These are phyloP conservation scores for Riparia riparia DNA, from an alignment of 2,113 vertebrate species.

Conservation along the genomic window DNA sequence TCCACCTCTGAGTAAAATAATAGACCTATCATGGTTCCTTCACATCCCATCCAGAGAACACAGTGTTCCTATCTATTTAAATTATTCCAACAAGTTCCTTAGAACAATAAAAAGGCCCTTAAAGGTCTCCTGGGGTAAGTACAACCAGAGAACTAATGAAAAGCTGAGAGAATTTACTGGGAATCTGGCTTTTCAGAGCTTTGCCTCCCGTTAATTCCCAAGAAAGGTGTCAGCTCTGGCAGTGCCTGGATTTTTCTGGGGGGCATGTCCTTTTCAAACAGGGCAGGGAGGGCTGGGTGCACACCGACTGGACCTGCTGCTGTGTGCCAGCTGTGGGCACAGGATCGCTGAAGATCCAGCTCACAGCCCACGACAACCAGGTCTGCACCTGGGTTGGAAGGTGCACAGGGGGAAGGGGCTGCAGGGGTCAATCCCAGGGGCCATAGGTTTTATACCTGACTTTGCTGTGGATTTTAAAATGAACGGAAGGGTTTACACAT, in stretches of 20 bases:
- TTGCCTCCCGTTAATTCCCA: not conserved
- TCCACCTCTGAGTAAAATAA: conserved; percentile 23
- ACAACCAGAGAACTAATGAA: conserved; percentile 5
- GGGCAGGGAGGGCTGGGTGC: not conserved
- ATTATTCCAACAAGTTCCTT: conserved; percentile 13
- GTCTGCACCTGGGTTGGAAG: not conserved
- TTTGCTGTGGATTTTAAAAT: not conserved
- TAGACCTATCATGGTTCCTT: not conserved
- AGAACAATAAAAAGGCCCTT: conserved; percentile 9
- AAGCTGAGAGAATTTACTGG: not conserved
- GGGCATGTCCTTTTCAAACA: conserved; percentile 5
- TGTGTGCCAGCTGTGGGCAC: not conserved
- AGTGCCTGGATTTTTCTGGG: conserved; percentile 16
- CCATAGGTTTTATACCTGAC: not conserved
- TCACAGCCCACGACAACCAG: not conserved
- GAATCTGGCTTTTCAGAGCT: not conserved
- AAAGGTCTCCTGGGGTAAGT: not conserved
- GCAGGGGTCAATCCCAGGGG: not conserved
- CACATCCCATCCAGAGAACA: not conserved
- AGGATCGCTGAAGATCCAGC: not conserved
- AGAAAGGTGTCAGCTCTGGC: conserved; percentile 13
- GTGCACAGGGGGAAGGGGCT: not conserved
- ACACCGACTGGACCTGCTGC: not conserved
- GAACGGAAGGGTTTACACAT: not conserved
- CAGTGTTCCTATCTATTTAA: not conserved